A percentile compares a stretch with the other conserved stretches of the same genome.
These are phyloP conservation scores for Yponomeuta malinellus DNA, from an alignment of 2,888 invertebrate species.

Conservation along the genomic window DNA sequence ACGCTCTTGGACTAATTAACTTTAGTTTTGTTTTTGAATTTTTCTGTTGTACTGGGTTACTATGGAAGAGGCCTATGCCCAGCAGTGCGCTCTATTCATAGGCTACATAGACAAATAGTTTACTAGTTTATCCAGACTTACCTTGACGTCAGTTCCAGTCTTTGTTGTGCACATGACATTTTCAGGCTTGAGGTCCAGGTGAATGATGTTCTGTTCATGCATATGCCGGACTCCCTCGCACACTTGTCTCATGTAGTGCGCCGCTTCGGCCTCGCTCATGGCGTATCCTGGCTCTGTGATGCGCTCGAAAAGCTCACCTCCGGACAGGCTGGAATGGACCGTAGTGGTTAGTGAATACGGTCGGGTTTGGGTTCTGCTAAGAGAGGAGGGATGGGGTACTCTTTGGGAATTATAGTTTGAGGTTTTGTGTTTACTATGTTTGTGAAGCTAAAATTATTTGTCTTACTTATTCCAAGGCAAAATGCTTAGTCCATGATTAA, in stretches of 20 bases:
- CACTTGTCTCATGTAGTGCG: constrained; percentile 99
- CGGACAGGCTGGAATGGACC: constrained; percentile 85
- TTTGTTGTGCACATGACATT: constrained; percentile 99
- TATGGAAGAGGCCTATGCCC: too few species aligned
- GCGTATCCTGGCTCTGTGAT: constrained; percentile 98
- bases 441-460: background rate
- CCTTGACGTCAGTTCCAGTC: constrained; percentile 95
- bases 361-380: background rate
- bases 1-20: too few species aligned
- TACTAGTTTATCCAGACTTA: constrained; percentile 22
- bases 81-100: too few species aligned
- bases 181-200: constrained; percentile 97
- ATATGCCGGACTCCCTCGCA: constrained; percentile 98
- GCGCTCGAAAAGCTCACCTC: constrained; percentile 98
- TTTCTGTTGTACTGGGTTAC: too few species aligned
- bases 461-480: too few species aligned
- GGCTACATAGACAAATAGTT: too few species aligned
- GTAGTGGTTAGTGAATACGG: background rate
- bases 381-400: background rate
- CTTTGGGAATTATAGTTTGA: background rate
- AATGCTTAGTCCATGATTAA: too few species aligned
- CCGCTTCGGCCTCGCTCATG: constrained; percentile 99
- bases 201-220: constrained; percentile 99
- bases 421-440: background rate
- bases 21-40: too few species aligned